These are phyloP conservation scores for Lathamus discolor DNA, from an alignment of 2,113 vertebrate genomes.

Conservation along the genomic window DNA sequence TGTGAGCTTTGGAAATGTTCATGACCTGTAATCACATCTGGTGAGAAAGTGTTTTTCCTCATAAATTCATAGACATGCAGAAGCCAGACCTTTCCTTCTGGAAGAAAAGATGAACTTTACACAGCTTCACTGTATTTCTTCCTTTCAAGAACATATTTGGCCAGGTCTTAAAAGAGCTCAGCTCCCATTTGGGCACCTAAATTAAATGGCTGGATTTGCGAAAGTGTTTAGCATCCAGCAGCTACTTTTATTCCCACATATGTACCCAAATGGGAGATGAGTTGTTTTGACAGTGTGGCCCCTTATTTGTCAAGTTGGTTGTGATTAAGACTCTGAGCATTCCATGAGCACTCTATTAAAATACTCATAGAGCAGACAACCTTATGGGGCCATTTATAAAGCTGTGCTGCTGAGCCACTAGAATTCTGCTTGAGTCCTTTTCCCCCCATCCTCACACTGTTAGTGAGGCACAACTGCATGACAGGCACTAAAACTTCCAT, in stretches of 20 bases:
- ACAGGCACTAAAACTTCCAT: neutral
- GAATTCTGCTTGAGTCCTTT: neutral
- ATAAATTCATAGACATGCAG: conserved; percentile 50
- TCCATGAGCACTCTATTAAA: conserved; percentile 41
- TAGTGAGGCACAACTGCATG: neutral
- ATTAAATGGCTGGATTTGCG: conserved; percentile 46
- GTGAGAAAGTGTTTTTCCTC: conserved; percentile 12
- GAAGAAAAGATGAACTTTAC: conserved; percentile 53
- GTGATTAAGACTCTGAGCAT: conserved; percentile 48
- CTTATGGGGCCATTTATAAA: conserved; percentile 32
- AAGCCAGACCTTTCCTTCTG: conserved; percentile 30
- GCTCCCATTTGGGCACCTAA: conserved; percentile 39
- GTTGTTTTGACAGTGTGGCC: conserved; percentile 32
- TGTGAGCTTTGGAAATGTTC: conserved; percentile 19
- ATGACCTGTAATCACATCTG: conserved; percentile 36
- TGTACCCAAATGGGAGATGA: conserved; percentile 13
- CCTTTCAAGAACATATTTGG: conserved; percentile 28
- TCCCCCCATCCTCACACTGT: neutral
- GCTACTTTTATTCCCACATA: conserved; percentile 44
- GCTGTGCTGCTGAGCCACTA: neutral
- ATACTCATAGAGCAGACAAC: conserved; percentile 16
- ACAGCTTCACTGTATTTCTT: conserved; percentile 44
- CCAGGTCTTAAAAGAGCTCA: conserved; percentile 36
- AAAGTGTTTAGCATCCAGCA: conserved; percentile 52
- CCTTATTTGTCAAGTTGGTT: conserved; percentile 49